Base-by-base conservation (phyloP, 1,140 invertebrate species). In the Bombus cullumanus region DNA sequence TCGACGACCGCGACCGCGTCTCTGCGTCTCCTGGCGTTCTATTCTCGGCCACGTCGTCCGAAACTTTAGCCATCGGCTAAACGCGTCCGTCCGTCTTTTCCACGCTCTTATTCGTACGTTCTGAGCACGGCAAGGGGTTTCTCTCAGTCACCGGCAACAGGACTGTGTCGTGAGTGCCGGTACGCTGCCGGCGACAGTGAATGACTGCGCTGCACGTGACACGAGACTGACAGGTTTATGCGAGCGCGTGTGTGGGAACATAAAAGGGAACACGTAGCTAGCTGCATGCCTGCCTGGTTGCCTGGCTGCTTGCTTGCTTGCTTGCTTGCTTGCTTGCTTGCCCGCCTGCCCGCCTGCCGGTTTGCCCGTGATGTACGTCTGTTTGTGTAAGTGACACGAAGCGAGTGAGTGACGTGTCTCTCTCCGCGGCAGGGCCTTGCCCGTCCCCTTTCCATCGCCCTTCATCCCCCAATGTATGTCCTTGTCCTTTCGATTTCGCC, bases 221-320 rank as follows among this genome's bases (percentile, higher is more conserved):
- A 95, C 91, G 92, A 95, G 94, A 95, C 94, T 95, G 95, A 95
- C 95, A 95, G 94, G 94, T 95, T 95, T 95, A 95, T 95, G 95
- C 92, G 93, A 93, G 91, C 92, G 92, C 93, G 92, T 92, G 94
- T 94, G 94, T 94, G 94, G 94, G 93, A 95, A 94, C 94, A 94
- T 95, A 95, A 94, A 95, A 95, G 94, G 93, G 92, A 94, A 93
- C 93, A 94, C 94, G 93, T 94, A 93, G 90, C 91, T 92, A 90
- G 91, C 86, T 91, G 89, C 87, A 90, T 93, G 92, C 92, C 88
- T 92, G 91, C 84, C 68, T 64, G 71, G 34, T 41, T 74, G 81
- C 57, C 18, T 74, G 80, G 37, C 34, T 85, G 87, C 85, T 47
- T 81, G 93, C 89, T 73, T 90, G 91, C 91, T 90, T 92, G 92